A percentile compares a stretch with the other conserved stretches of the same genome.
Evolutionary conservation across 2,888 invertebrate species (phyloP).

Genomic region (Silvanus unidentatus): DNA sequence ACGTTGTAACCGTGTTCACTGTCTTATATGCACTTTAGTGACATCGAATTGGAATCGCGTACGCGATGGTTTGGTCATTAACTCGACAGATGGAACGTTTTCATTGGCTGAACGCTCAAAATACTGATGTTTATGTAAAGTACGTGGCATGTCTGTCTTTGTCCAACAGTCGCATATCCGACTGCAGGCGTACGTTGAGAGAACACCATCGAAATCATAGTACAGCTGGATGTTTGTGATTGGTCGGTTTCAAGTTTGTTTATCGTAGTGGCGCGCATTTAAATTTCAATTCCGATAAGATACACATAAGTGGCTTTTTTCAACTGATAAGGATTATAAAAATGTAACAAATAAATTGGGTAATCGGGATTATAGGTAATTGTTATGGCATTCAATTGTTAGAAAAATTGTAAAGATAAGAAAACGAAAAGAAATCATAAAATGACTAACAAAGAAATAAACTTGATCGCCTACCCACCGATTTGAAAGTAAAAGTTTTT

Average conservation of each 20-base stretch:
- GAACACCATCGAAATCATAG: constrained; percentile 3
- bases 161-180: constrained; percentile 18
- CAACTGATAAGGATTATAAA: too few relatives aligned
- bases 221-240: constrained; percentile 37
- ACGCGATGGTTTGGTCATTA: constrained; percentile 26
- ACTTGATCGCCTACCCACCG: constrained; percentile 39
- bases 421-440: constrained; percentile 36
- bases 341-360: too few relatives aligned
- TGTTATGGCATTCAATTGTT: too few relatives aligned
- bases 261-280: constrained; percentile 25
- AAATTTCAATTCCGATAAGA: constrained; percentile 11
- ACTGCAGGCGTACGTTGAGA: too few relatives aligned
- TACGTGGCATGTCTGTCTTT: constrained; percentile 29
- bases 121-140: constrained; percentile 17
- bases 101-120: constrained; percentile 35
- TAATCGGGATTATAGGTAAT: too few relatives aligned
- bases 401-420: too few relatives aligned
- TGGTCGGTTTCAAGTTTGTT: constrained; percentile 22
- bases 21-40: constrained; percentile 13
- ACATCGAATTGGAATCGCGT: constrained; percentile 11
- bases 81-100: constrained; percentile 46
- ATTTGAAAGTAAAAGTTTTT: constrained; percentile 43
- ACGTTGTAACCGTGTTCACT: constrained; percentile 1
- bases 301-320: too few relatives aligned
- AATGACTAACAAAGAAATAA: constrained; percentile 42